phyloP scores from a whole-genome alignment of 2,888 invertebrate genomes.

The Alloplasta piceator region DNA sequence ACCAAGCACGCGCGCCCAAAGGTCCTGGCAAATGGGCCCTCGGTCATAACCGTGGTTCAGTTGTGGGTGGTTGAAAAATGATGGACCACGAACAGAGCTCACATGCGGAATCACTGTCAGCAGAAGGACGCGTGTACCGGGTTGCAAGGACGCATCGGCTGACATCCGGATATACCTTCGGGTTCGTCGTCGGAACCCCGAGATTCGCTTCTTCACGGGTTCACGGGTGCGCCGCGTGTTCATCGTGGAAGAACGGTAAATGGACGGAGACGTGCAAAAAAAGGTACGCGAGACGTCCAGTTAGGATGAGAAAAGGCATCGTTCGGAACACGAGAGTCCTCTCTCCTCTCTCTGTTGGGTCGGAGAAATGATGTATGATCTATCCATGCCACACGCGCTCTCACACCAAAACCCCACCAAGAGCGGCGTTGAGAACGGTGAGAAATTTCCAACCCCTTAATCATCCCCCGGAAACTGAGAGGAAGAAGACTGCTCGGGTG shows the following conservation, averaged over 20 bases:
- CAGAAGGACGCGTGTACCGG: too few relatives aligned
- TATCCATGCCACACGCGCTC: constrained; percentile 73
- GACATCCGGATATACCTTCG: constrained; percentile 1
- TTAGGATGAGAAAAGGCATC: constrained; percentile 50
- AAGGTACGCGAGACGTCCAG: constrained; percentile 11
- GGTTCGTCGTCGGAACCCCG: background rate
- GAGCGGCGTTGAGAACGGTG: background rate
- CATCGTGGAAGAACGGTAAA: constrained; percentile 43
- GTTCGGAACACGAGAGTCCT: constrained; percentile 67
- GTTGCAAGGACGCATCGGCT: constrained; percentile 23
- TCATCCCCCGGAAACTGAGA: constrained; percentile 53
- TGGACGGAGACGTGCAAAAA: constrained; percentile 33
- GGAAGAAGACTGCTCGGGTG: constrained; percentile 10
- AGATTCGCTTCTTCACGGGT: background rate
- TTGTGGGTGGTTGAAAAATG: too few relatives aligned
- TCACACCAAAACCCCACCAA: background rate
- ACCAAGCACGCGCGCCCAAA: too few relatives aligned
- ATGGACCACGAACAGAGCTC: too few relatives aligned
- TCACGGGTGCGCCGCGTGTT: background rate
- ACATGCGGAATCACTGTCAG: too few relatives aligned
- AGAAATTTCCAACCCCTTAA: constrained; percentile 77
- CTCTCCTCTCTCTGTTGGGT: constrained; percentile 70
- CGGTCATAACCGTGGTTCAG: too few relatives aligned
- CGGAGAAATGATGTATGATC: constrained; percentile 78
- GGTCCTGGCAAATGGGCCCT: too few relatives aligned